Conservation (phyloP, 2,888 invertebrate species). For the Philonicus albiceps region DNA sequence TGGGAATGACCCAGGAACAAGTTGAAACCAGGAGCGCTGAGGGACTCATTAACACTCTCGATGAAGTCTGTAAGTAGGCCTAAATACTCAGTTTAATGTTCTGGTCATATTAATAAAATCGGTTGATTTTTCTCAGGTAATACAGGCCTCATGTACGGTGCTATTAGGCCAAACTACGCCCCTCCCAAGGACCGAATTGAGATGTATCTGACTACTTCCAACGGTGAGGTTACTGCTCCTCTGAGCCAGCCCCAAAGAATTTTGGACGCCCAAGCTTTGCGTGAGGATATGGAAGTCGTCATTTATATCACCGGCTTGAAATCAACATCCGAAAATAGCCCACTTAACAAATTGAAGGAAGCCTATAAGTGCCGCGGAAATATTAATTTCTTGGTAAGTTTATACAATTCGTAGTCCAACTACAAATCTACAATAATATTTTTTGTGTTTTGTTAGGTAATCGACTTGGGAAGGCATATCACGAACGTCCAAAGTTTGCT, state of each 20-base stretch:
- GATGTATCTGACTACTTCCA: not conserved
- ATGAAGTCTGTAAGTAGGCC: conserved; percentile 25
- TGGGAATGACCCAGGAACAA: not conserved
- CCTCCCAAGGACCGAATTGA: not conserved
- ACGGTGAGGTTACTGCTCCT: not conserved
- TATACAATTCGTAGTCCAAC: not conserved
- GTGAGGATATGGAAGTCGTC: not conserved
- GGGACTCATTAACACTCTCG: not conserved
- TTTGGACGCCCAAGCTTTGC: not conserved
- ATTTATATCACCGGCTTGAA: conserved; percentile 15
- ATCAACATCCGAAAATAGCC: not conserved
- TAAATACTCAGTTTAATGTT: not conserved
- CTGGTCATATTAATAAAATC: too few relatives aligned
- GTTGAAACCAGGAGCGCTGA: not conserved
- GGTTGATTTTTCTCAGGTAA: not conserved
- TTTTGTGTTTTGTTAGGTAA: not conserved
- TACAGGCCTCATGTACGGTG: not conserved
- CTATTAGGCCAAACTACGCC: not conserved
- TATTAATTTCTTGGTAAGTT: conserved; percentile 46
- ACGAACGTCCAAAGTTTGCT: conserved; percentile 1
- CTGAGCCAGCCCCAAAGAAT: not conserved
- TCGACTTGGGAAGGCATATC: conserved; percentile 33
- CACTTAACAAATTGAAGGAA: not conserved
- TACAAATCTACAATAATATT: not conserved
- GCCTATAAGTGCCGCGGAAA: conserved; percentile 46